Conservation (phyloP, 2,888 invertebrate genomes). For the Cheilosia urbana region DNA sequence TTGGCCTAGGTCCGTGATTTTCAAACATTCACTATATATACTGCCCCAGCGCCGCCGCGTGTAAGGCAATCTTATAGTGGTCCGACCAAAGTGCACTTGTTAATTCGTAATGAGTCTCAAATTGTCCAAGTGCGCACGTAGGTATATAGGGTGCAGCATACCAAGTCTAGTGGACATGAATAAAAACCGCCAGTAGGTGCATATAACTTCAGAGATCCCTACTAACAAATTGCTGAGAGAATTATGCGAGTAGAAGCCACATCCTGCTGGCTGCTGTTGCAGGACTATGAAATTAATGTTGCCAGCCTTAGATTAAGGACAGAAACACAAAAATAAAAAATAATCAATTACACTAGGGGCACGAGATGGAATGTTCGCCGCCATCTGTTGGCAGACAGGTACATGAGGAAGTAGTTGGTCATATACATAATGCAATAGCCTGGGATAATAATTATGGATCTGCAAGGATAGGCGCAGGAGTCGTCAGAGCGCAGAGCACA, state of each 20-base stretch:
- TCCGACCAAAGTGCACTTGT: conserved; percentile 70
- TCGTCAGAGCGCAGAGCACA: no score
- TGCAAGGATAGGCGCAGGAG: neutral
- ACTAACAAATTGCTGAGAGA: conserved; percentile 48
- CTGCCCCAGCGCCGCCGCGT: conserved; percentile 5
- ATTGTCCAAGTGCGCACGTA: conserved; percentile 64
- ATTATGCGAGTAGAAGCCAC: conserved; percentile 36
- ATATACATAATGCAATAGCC: neutral
- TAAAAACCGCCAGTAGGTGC: neutral
- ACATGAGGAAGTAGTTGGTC: neutral
- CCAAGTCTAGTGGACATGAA: conserved; percentile 26
- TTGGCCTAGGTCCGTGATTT: conserved; percentile 77
- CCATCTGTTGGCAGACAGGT: conserved; percentile 19
- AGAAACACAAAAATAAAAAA: neutral
- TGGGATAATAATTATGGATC: neutral
- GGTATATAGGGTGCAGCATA: neutral
- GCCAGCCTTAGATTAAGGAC: neutral
- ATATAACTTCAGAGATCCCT: conserved; percentile 59
- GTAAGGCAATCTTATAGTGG: conserved; percentile 48
- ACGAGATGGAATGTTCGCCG: neutral
- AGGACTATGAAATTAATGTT: conserved; percentile 10
- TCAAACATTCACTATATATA: conserved; percentile 28
- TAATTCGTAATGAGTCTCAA: conserved; percentile 68
- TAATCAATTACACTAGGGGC: conserved; percentile 20
- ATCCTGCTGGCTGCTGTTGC: conserved; percentile 31